phyloP scores from a whole-genome alignment of 2,888 invertebrate genomes.

The Apamea epomidion region DNA sequence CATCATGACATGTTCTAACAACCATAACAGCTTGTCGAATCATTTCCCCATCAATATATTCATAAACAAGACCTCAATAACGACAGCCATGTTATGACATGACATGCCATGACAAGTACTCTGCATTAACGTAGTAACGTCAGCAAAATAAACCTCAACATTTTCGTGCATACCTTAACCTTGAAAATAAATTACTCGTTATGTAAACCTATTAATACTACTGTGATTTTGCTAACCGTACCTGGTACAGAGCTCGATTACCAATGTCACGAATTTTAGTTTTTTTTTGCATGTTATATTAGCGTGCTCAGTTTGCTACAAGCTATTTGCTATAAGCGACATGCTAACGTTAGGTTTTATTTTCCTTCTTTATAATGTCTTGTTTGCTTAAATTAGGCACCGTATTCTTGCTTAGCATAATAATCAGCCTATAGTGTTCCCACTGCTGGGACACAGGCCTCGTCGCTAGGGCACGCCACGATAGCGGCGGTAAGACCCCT shows the following conservation, averaged over 20 bases:
- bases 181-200: slow-evolving; percentile 63
- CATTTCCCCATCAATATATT: slow-evolving; percentile 8
- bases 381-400: slow-evolving; percentile 24
- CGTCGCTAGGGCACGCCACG: no score
- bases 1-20: not conserved
- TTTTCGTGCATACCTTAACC: slow-evolving; percentile 64
- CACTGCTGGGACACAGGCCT: not conserved
- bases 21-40: slow-evolving; percentile 21
- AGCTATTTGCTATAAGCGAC: slow-evolving; percentile 55
- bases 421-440: not conserved
- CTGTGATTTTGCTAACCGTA: slow-evolving; percentile 53
- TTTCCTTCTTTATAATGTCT: slow-evolving; percentile 26
- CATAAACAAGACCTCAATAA: slow-evolving; percentile 39
- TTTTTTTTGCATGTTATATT: slow-evolving; percentile 57
- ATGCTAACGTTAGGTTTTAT: slow-evolving; percentile 41
- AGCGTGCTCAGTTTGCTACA: slow-evolving; percentile 49
- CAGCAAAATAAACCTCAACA: slow-evolving; percentile 53
- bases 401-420: not conserved
- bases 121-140: slow-evolving; percentile 36
- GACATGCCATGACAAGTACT: slow-evolving; percentile 29
- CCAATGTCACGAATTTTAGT: slow-evolving; percentile 54
- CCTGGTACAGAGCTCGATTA: slow-evolving; percentile 60
- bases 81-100: slow-evolving; percentile 12
- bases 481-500: no score
- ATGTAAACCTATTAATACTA: slow-evolving; percentile 60